Evolutionary conservation across 2,797 vertebrate species (phyloP), one percentile per base, ranked within the genome.

Genomic region (Tenualosa thibaudeaui): DNA sequence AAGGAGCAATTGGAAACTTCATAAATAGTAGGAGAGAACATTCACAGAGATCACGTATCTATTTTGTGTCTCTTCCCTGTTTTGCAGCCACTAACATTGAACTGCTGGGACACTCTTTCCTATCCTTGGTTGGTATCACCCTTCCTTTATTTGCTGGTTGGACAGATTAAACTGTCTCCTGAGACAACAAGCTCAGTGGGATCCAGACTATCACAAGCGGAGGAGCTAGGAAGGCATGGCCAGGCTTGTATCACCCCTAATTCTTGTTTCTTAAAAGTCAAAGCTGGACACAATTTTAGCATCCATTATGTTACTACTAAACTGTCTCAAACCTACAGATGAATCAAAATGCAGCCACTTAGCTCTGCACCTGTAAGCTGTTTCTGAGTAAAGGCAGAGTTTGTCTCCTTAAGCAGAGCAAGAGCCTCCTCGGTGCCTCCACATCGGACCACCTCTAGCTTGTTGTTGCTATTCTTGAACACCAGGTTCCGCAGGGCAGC

Each of bases 401-500:
- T 88, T 0, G 96, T 96, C 82, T 94, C 95, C 88, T 94, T 91
- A 0, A 99, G 93, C 12, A 98, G 95, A 85, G 89, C 92, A 89
- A 99, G 94, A 0, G 96, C 93, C 85, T 96, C 96, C 0, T 91
- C 93, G 26, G 97, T 95, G 5, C 97, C 98, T 0, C 93, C 94
- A 87, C 95, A 96, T n/a, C 88, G 84, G 51, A 96, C 93, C 4
- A 98, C 97, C 89, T 96, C 93, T 54, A 93, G 83, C 94, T 99
- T 99, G 93, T 97, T 98, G 40, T 88, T 19, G 0, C 87, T 68
- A 85, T 97, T 91, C 87, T 95, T 95, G 91, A 97, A 99, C 51
- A 97, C 97, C 68, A 97, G 89, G 92, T 99, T 99, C 83, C 98
- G 96, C 84, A 99, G 95, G 19, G 98, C 97, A 0, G 96, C 97